Base-by-base conservation (phyloP, 2,797 vertebrate species). In the Agapornis canus region DNA sequence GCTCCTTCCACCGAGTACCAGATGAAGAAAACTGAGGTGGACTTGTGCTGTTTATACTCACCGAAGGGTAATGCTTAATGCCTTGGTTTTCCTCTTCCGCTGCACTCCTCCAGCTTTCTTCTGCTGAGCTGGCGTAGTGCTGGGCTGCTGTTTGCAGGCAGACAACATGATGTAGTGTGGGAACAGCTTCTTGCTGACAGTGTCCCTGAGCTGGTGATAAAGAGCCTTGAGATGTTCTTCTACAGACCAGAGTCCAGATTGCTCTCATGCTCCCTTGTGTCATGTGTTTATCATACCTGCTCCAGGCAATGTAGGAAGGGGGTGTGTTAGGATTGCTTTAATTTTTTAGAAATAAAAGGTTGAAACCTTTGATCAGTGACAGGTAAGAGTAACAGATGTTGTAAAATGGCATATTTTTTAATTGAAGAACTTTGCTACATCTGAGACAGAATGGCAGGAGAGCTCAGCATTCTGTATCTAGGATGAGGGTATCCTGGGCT, bases 161-260 rank as follows among this genome's bases (percentile, higher is more conserved):
- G 79, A 59, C 45, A 61, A 23, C 32, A 25, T 68, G 73, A 85
- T 65, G 63, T 37, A 59, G 56, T 78, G 63, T 94, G 87, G 81
- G 95, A 97, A 91, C 61, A 77, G 78, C 32, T 57, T 90, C 80
- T 94, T 4, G 5, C 52, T 76, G 68, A 51, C 40, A 57, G 15
- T 61, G n/a, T 66, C 59, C 42, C 42, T 78, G 31, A 60, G 66
- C 69, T 92, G 64, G 54, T 70, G 89, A 79, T 94, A 91, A 94
- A 59, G 68, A 92, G 68, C 77, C 82, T 83, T 15, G 64, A 65
- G 69, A 95, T 27, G 13, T 89, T 89, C 27, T 91, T 61, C 12
- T 90, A 22, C 56, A 76, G 85, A 66, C 56, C 71, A 17, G 18
- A 23, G 48, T 85, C 31, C 54, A 14, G 8, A 76, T 43, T n/a